phyloP scores from a whole-genome alignment of 2,113 vertebrate genomes.

The Aptenodytes forsteri region DNA sequence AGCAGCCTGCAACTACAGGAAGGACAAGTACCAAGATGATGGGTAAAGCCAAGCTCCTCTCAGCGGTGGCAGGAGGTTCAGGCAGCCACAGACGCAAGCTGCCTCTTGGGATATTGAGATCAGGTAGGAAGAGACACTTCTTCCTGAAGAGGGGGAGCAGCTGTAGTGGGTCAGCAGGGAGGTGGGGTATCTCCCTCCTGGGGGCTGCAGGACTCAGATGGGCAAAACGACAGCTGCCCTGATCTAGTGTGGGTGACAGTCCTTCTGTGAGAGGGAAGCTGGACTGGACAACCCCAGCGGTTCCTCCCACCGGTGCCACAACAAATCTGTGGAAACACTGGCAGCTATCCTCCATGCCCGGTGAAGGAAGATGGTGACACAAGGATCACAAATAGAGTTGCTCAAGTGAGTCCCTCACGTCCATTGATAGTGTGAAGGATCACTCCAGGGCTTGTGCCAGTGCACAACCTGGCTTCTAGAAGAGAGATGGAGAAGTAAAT shows the following conservation, averaged over 20 bases:
- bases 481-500: neutral
- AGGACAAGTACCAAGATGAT: neutral
- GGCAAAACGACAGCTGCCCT: neutral
- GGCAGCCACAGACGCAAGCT: neutral
- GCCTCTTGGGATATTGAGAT: neutral
- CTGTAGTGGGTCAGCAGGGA: neutral
- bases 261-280: neutral
- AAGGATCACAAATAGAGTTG: neutral
- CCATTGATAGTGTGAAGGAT: neutral
- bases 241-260: neutral
- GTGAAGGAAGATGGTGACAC: neutral
- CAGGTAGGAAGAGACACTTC: neutral
- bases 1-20: neutral
- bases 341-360: neutral
- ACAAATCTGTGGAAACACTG: neutral
- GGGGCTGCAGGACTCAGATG: neutral
- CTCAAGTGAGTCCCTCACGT: neutral
- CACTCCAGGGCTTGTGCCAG: neutral
- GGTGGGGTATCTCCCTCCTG: neutral
- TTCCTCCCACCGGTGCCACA: neutral
- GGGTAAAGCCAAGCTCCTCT: neutral
- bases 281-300: neutral
- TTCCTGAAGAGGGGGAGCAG: neutral
- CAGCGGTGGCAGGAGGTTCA: neutral
- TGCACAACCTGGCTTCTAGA: neutral